Evolutionary conservation across 53 echinoderm and acorn worm species (phyloP).

Genomic region (Stichopus horrens): DNA sequence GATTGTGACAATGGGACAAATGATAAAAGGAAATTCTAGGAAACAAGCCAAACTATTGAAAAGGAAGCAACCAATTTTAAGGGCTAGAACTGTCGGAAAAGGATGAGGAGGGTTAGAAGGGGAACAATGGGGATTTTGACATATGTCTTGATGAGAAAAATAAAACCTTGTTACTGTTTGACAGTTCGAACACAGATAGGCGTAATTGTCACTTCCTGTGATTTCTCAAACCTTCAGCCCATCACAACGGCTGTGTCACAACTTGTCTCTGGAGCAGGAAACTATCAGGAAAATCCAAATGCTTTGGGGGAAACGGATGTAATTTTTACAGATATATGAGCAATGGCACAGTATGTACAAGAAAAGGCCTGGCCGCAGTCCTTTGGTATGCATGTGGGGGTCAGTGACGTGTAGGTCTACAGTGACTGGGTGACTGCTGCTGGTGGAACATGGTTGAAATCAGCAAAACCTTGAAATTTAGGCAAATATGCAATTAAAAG

Average conservation of each 20-base stretch:
- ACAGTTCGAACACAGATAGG: conserved; percentile 23
- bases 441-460: too few relatives aligned
- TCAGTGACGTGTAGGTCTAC: too few relatives aligned
- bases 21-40: conserved; percentile 32
- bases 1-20: conserved; percentile 19
- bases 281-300: conserved; percentile 3
- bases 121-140: conserved; percentile 40
- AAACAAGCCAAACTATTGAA: conserved; percentile 19
- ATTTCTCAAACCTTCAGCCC: neutral
- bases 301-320: conserved; percentile 2
- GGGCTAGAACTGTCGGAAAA: neutral
- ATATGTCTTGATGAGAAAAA: conserved; percentile 31
- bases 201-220: conserved; percentile 32
- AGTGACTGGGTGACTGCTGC: too few relatives aligned
- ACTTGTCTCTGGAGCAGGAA: conserved; percentile 3
- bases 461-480: too few relatives aligned
- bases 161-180: conserved; percentile 40
- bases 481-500: too few relatives aligned
- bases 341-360: too few relatives aligned
- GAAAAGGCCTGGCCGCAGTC: too few relatives aligned
- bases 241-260: neutral
- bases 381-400: too few relatives aligned
- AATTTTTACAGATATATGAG: neutral
- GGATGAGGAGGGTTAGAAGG: neutral
- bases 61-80: conserved; percentile 22